Base-by-base conservation (phyloP, 2,888 invertebrate genomes). In the Lasiommata megera region DNA sequence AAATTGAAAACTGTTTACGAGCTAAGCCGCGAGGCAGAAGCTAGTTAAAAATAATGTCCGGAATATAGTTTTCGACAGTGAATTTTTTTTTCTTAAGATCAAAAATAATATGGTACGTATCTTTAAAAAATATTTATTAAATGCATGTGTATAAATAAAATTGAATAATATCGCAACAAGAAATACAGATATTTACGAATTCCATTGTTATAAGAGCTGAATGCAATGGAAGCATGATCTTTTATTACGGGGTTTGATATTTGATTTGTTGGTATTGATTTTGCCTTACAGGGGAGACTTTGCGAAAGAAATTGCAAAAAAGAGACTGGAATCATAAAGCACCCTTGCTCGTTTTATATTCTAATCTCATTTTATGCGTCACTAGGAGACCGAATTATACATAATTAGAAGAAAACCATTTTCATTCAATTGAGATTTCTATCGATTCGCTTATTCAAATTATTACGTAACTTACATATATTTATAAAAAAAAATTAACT, bases 201-300 rank as follows among this genome's bases (percentile, higher is more conserved):
- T 6, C 23, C 18, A 43, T 12, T 28, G n/a, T 43, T 28, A 43
- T 7, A 28, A 28, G 28, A 23, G 23, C 12, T 14, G 37, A 37
- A 37, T 12, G 43, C 43, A 43, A 28, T 43, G 12, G 34, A 43
- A 14, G 6, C 37, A 17, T 31, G 54, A 31, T 47, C 50, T 57
- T 60, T 56, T 64, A 58, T 51, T 46, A 60, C 12, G 17, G 46
- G 48, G 58, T 60, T 61, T 54, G 48, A 56, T 60, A 46, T 64
- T 58, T 58, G 53, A 62, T 58, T 60, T 56, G 56, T 58, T 54
- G 43, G 16, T 57, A 61, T 61, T 63, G 50, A 56, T 51, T 61
- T 60, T 57, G 59, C 34, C 46, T 34, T 14, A 50, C 9, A 50
- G 53, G 51, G 57, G 58, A 47, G 46, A 31, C 6, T 44, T 16